Evolutionary conservation across 1,140 invertebrate genomes (phyloP).

Genomic region (Anastrepha ludens): DNA sequence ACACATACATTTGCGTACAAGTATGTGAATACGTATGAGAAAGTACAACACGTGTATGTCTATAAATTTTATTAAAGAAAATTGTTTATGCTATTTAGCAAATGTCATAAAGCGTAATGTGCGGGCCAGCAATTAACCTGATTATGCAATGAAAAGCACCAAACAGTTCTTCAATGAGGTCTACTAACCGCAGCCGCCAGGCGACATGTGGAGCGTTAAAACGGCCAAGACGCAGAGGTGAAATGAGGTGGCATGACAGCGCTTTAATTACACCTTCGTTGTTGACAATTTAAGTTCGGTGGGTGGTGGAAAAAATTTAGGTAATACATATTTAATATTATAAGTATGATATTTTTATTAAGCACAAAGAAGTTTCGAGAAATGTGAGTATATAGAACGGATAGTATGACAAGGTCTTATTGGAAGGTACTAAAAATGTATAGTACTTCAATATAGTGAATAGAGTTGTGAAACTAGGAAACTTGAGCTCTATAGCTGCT

Average conservation of each 20-base stretch:
- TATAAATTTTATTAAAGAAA: neutral
- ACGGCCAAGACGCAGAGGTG: neutral
- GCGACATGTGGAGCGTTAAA: neutral
- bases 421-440: too few relatives aligned
- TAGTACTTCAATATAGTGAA: too few relatives aligned
- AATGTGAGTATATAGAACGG: too few relatives aligned
- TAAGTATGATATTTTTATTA: too few relatives aligned
- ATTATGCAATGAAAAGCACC: conserved; percentile 47
- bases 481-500: too few relatives aligned
- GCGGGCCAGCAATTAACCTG: conserved; percentile 38
- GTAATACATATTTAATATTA: too few relatives aligned
- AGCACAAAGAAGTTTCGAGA: too few relatives aligned
- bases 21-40: neutral
- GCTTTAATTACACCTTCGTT: neutral
- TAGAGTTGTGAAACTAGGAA: too few relatives aligned
- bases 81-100: conserved; percentile 14
- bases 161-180: conserved; percentile 29
- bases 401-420: too few relatives aligned
- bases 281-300: neutral
- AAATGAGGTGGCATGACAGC: neutral
- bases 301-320: too few relatives aligned
- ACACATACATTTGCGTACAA: neutral
- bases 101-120: conserved; percentile 45
- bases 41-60: neutral
- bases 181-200: conserved; percentile 6